These are phyloP conservation scores for Protophormia terraenovae DNA, from an alignment of 2,888 invertebrate species.

Conservation along the genomic window DNA sequence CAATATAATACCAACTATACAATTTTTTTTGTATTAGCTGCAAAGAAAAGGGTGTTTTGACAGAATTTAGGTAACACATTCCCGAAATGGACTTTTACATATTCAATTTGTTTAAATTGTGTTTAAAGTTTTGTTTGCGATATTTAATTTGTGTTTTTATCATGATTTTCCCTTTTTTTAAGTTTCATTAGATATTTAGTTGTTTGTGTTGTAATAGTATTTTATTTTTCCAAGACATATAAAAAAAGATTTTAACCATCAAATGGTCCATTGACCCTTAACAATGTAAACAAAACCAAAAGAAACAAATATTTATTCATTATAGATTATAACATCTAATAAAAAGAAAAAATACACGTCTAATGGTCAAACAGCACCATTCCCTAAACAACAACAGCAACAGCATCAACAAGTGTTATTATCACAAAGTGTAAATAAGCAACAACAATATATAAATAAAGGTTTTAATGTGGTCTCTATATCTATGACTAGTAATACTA, in stretches of 20 bases:
- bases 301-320: neutral
- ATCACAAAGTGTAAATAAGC: neutral
- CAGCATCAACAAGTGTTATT: neutral
- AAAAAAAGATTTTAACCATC: slow-evolving; percentile 6
- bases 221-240: slow-evolving; percentile 3
- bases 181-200: neutral
- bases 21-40: too few relatives aligned
- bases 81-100: too few relatives aligned
- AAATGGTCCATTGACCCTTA: slow-evolving; percentile 4
- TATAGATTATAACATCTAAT: slow-evolving; percentile 6
- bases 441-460: neutral
- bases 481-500: neutral
- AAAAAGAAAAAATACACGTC: slow-evolving; percentile 6
- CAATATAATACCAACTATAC: too few relatives aligned
- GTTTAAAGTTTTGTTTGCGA: neutral
- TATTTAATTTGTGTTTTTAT: neutral
- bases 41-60: too few relatives aligned
- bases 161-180: neutral
- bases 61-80: too few relatives aligned
- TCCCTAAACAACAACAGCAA: neutral
- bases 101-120: neutral
- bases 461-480: slow-evolving; percentile 9
- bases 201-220: neutral
- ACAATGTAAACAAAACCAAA: neutral
- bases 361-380: neutral